Evolutionary conservation across 2,888 invertebrate genomes (phyloP).

Genomic region (Agonopterix arenella): DNA sequence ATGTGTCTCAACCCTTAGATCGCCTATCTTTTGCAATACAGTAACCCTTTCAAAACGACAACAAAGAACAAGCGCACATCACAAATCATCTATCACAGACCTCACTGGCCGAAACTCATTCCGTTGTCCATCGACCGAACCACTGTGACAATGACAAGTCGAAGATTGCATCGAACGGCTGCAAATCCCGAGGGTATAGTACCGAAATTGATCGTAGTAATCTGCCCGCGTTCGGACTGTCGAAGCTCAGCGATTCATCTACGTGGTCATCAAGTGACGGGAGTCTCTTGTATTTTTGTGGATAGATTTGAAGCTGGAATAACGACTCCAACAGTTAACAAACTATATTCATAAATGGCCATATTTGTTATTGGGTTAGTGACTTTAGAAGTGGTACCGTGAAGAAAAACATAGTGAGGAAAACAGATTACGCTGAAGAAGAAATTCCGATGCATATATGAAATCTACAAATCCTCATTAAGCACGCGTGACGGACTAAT

Average conservation of each 20-base stretch:
- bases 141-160: conserved; percentile 61
- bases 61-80: background rate
- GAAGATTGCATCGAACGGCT: conserved; percentile 60
- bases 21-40: background rate
- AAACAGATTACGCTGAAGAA: no score
- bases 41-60: background rate
- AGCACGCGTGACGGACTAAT: no score
- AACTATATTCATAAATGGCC: no score
- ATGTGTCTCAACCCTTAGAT: no score
- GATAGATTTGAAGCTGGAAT: no score
- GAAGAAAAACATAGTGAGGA: no score
- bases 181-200: conserved; percentile 46
- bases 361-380: no score
- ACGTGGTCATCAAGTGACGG: background rate
- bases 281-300: background rate
- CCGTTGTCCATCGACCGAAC: conserved; percentile 8
- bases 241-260: conserved; percentile 38
- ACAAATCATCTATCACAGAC: conserved; percentile 3
- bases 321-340: no score
- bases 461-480: no score
- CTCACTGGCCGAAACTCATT: conserved; percentile 1
- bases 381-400: no score
- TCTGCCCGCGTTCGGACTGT: conserved; percentile 49
- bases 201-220: conserved; percentile 63
- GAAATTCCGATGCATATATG: no score